Percentiles rank a stretch among this genome's conserved stretches.
These are phyloP conservation scores for Microcebus jonahi DNA, from an alignment of 2,113 vertebrate genomes.

Conservation along the genomic window DNA sequence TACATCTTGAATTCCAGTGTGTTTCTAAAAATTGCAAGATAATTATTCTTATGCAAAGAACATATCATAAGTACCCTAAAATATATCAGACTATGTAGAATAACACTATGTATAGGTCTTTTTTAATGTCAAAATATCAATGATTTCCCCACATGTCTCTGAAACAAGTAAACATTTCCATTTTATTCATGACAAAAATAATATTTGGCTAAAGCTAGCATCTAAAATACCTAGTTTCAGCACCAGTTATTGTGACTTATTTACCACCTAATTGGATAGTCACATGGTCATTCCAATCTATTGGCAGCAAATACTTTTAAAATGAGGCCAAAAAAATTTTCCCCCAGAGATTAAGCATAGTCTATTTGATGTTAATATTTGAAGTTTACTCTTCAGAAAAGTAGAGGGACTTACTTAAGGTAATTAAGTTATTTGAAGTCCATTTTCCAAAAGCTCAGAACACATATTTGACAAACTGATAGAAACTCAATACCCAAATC, in stretches of 20 bases:
- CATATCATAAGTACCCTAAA: neutral
- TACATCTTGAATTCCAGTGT: constrained; percentile 24
- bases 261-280: constrained; percentile 26
- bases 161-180: constrained; percentile 30
- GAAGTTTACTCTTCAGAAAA: constrained; percentile 36
- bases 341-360: neutral
- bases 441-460: constrained; percentile 27
- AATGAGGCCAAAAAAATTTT: neutral
- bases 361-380: constrained; percentile 7
- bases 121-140: constrained; percentile 12
- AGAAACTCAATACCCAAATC: neutral
- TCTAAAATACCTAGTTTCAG: constrained; percentile 26
- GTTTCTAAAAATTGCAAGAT: neutral
- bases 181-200: constrained; percentile 46
- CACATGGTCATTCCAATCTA: neutral
- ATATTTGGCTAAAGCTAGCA: neutral
- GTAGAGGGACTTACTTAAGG: neutral
- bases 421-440: constrained; percentile 26
- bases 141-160: constrained; percentile 10
- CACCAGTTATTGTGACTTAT: constrained; percentile 21
- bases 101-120: neutral
- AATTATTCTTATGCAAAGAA: constrained; percentile 8
- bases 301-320: constrained; percentile 14
- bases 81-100: neutral
- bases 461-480: neutral